phyloP scores from a whole-genome alignment of 2,888 invertebrate species.

The Malthinus seriepunctatus region DNA sequence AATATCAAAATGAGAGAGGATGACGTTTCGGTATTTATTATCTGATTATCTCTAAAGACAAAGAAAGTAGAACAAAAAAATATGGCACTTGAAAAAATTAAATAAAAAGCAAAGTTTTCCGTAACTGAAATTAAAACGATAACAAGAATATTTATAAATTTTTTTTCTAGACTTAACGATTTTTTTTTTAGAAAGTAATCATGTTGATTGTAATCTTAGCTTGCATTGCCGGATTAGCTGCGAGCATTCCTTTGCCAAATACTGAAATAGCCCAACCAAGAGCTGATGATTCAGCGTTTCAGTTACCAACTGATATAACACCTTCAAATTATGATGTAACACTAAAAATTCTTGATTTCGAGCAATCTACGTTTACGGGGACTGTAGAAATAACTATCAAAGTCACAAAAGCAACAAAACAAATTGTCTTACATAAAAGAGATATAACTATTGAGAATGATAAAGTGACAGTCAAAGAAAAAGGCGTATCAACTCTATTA shows the following conservation, averaged over 20 bases:
- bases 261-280: slow-evolving; percentile 4
- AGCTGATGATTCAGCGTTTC: slow-evolving; percentile 3
- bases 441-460: background rate
- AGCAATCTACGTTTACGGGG: slow-evolving; percentile 22
- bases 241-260: background rate
- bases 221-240: background rate
- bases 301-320: slow-evolving; percentile 10
- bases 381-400: slow-evolving; percentile 9
- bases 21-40: too few relatives aligned
- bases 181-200: too few relatives aligned
- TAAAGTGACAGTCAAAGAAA: background rate
- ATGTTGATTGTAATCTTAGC: too few relatives aligned
- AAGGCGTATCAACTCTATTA: background rate
- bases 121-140: too few relatives aligned
- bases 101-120: too few relatives aligned
- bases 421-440: slow-evolving; percentile 13
- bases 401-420: background rate
- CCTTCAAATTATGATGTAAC: slow-evolving; percentile 7
- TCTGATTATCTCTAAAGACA: too few relatives aligned
- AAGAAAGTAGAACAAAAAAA: too few relatives aligned
- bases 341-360: slow-evolving; percentile 15
- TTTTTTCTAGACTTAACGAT: too few relatives aligned
- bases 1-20: too few relatives aligned
- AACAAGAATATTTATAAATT: too few relatives aligned
- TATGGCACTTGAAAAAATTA: too few relatives aligned